Evolutionary conservation across 2,113 vertebrate species (phyloP).

Genomic region (Colistium nudipinnis): DNA sequence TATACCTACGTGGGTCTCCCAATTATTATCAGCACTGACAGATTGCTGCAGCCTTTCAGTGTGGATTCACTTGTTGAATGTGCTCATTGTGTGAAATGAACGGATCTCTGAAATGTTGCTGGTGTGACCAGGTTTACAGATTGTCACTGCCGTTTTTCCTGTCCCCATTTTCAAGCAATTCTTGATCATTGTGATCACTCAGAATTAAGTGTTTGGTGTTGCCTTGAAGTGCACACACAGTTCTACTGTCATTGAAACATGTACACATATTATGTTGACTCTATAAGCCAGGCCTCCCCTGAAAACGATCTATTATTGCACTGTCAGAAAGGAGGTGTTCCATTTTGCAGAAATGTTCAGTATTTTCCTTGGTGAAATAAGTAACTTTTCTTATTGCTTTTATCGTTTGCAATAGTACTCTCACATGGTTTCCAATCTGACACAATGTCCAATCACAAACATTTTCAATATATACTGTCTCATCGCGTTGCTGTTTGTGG

Average conservation of each 20-base stretch:
- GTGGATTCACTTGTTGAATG: not conserved
- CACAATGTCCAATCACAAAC: constrained; percentile 82
- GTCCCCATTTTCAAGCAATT: not conserved
- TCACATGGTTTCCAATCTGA: not conserved
- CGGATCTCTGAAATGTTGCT: not conserved
- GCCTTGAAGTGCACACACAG: not conserved
- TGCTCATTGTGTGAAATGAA: not conserved
- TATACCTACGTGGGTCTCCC: not conserved
- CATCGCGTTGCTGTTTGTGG: constrained; percentile 52
- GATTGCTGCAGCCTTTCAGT: not conserved
- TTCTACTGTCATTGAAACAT: constrained; percentile 23
- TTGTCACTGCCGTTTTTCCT: not conserved
- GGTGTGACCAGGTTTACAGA: constrained; percentile 10
- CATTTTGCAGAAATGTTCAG: not conserved
- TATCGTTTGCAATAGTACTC: not conserved
- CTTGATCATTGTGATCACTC: not conserved
- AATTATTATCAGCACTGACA: not conserved
- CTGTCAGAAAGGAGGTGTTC: constrained; percentile 1
- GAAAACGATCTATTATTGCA: constrained; percentile 10
- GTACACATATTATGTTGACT: constrained; percentile 35
- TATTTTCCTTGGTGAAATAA: not conserved
- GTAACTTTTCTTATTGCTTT: not conserved
- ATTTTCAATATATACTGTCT: constrained; percentile 79
- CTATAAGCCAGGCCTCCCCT: constrained; percentile 20
- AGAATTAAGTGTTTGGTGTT: constrained; percentile 15